Evolutionary conservation across 2,113 vertebrate genomes (phyloP), one percentile per base, ranked within the genome.

Genomic region (Eulacestoma nigropectus): DNA sequence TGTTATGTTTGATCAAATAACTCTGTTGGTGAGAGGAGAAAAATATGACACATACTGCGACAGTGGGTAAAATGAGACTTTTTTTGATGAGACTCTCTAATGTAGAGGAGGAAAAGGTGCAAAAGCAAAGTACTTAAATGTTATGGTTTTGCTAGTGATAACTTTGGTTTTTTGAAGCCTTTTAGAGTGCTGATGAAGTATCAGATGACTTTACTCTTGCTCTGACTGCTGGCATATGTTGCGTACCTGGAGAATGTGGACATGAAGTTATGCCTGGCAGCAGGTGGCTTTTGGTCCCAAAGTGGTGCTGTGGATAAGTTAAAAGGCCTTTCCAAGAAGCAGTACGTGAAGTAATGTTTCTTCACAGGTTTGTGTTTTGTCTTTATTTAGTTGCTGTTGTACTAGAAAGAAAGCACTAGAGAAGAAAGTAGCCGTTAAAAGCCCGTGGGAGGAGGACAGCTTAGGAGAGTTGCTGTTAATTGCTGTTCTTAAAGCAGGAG

Each of bases 231-330:
- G 4, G 30, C 0, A 0, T 17, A 7, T 35, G 0, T 12, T 16
- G 7, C 0, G 0, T n/a, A 44, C 27, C 25, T 73, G 49, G 15
- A 29, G 41, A 50, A 8, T 0, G 0, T 26, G 25, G 39, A 4
- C 5, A 0, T 14, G 8, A 59, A 14, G 16, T 11, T 47, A 2
- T 17, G 5, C n/a, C 42, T 52, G 53, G 49, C 4, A 4, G 44
- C 63, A 56, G 46, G 55, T 60, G 76, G 27, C 53, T 64, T 68
- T 47, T 39, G 42, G 27, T 25, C n/a, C 6, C 5, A 7, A 0
- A 5, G 9, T 25, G 8, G 39, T 39, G 30, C 47, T 41, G 14
- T 55, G 3, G 14, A 17, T 44, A 23, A 80, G 44, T 21, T 29
- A 27, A 37, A 49, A 37, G 32, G 26, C 16, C 17, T 57, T 87